These are phyloP conservation scores for Melospiza georgiana DNA, from an alignment of 2,113 vertebrate genomes.

Conservation along the genomic window DNA sequence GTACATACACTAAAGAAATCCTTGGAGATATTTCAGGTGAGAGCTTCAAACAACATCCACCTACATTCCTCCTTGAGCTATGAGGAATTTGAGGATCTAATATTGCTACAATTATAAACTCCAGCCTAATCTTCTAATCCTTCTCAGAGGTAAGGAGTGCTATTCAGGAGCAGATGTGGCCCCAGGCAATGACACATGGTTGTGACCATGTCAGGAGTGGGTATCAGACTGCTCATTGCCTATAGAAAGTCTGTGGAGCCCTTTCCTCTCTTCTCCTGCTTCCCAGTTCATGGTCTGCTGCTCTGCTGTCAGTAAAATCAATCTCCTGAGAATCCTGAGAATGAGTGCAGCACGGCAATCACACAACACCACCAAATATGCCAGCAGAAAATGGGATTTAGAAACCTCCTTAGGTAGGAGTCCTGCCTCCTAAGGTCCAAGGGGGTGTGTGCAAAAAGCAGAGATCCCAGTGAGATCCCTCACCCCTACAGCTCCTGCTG, in stretches of 20 bases:
- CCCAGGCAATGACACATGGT: background rate
- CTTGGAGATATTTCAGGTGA: constrained; percentile 3
- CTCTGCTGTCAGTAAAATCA: background rate
- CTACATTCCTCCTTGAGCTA: background rate
- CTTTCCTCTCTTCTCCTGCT: background rate
- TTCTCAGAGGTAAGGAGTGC: background rate
- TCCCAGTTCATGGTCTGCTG: background rate
- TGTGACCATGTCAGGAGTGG: background rate
- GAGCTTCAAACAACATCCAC: constrained; percentile 5
- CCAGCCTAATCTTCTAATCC: background rate
- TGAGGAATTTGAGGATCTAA: background rate
- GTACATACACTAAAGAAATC: background rate
- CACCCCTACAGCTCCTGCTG: background rate
- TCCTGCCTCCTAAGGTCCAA: background rate
- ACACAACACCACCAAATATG: background rate
- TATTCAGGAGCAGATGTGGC: accelerated
- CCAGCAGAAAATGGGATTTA: background rate
- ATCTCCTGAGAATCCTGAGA: background rate
- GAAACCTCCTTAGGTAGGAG: background rate
- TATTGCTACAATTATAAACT: background rate
- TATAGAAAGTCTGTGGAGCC: background rate
- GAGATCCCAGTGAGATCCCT: background rate
- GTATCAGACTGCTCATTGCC: background rate
- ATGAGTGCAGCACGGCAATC: background rate
- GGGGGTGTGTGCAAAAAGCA: background rate